Evolutionary conservation across 1,140 invertebrate genomes (phyloP), one percentile per base, ranked within the genome.

Genomic region (Nephila pilipes): DNA sequence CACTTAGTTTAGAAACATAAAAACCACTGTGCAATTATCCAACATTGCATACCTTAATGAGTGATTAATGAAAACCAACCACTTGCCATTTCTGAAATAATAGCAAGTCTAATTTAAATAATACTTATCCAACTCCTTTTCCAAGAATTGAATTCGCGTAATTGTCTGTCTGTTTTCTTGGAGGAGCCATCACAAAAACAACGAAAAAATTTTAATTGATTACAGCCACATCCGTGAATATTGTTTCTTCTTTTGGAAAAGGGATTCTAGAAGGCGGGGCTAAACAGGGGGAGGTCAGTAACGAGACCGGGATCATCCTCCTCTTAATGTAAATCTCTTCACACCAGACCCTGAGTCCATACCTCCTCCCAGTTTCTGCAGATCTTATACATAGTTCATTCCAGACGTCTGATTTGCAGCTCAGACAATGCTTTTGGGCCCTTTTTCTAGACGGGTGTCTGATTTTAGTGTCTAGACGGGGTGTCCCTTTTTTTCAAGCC

Each of bases 341-440:
- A 63, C 60, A 63, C 60, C 60, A 25, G 22, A n/a, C 60, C 12
- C 60, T 5, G 22, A 25, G 60, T 22, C 18, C 60, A 22, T 63
- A 25, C 25, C 60, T 6, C 60, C 60, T 22, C 60, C 60, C 60
- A 63, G 6, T 63, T 6, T 63, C 4, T 8, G 22, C n/a, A 22
- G 60, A 63, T 63, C 22, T 63, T 63, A 63, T n/a, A 63, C n/a
- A 63, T n/a, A 63, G 60, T 63, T 8, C 60, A 63, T 63, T 63
- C 60, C 60, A 63, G 60, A 63, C 60, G 60, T 63, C 60, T 63
- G 60, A 63, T 63, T 63, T 63, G 22, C 4, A 63, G 60, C 60
- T n/a, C 60, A 63, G 60, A 63, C 60, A 63, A 63, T 63, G 60
- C 60, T 63, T 63, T 63, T 63, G 60, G 60, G 60, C 60, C 60